A percentile compares a stretch with the other conserved stretches of the same genome.
Conservation (phyloP, 2,113 vertebrate genomes). For the Thamnophis sirtalis region DNA sequence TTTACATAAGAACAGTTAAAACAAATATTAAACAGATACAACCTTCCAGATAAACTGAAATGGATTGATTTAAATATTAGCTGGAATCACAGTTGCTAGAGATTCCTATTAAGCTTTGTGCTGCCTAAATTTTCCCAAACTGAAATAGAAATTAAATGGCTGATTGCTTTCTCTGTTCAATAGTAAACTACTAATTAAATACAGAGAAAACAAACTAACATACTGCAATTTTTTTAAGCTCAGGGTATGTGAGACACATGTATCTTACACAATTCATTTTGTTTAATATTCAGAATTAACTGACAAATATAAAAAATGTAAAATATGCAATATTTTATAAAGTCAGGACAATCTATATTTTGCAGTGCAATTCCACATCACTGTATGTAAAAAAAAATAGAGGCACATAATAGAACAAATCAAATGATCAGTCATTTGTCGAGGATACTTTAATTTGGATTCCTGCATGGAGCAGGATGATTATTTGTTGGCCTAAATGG, state of each 20-base stretch:
- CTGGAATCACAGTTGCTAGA: background rate
- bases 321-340: background rate
- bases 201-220: background rate
- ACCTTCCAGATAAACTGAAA: fast-evolving
- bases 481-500: background rate
- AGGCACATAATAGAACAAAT: background rate
- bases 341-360: background rate
- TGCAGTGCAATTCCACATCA: background rate
- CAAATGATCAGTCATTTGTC: background rate
- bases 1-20: background rate
- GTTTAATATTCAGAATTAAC: background rate
- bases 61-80: background rate
- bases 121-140: background rate
- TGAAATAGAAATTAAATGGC: background rate
- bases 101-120: background rate
- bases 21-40: background rate
- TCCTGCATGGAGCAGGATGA: background rate
- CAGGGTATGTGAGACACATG: background rate
- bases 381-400: background rate
- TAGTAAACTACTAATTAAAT: background rate
- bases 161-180: background rate
- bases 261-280: background rate
- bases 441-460: background rate
- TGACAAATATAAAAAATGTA: background rate
- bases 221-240: background rate